These are phyloP conservation scores for Pristionchus pacificus DNA, from an alignment of 1,140 invertebrate species.

Conservation along the genomic window DNA sequence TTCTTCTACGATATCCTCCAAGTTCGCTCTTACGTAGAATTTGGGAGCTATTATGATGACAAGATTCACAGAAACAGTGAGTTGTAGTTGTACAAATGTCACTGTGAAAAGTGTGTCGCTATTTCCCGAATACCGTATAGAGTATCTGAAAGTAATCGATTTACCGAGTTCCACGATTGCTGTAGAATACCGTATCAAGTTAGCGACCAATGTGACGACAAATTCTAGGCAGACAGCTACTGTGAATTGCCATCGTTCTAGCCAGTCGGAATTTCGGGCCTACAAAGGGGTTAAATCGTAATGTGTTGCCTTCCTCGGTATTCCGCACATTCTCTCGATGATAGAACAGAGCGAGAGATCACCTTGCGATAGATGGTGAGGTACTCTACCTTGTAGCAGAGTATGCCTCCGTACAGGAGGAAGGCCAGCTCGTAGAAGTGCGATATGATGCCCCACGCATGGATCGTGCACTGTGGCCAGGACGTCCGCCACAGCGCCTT, in stretches of 20 bases:
- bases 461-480: slow-evolving; percentile 55
- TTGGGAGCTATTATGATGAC: slow-evolving; percentile 40
- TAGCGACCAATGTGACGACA: slow-evolving; percentile 69
- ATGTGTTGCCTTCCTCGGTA: slow-evolving; percentile 63
- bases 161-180: slow-evolving; percentile 1
- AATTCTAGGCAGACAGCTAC: slow-evolving; percentile 71
- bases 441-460: slow-evolving; percentile 44
- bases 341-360: neutral
- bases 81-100: slow-evolving; percentile 52
- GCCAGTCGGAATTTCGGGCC: slow-evolving; percentile 74
- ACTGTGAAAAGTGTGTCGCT: slow-evolving; percentile 43
- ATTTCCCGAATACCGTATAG: slow-evolving; percentile 37
- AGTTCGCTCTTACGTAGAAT: slow-evolving; percentile 41
- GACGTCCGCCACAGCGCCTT: slow-evolving; percentile 40
- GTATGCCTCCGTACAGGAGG: slow-evolving; percentile 74
- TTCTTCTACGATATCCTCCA: neutral
- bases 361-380: neutral
- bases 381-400: slow-evolving; percentile 70
- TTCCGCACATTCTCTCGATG: too few relatives aligned
- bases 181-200: slow-evolving; percentile 65
- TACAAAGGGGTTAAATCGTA: slow-evolving; percentile 63
- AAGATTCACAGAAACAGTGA: slow-evolving; percentile 56
- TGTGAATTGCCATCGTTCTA: slow-evolving; percentile 72
- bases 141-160: slow-evolving; percentile 34
- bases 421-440: slow-evolving; percentile 65